These are phyloP conservation scores for Archips crataeganus DNA, from an alignment of 2,888 invertebrate genomes.

Conservation along the genomic window DNA sequence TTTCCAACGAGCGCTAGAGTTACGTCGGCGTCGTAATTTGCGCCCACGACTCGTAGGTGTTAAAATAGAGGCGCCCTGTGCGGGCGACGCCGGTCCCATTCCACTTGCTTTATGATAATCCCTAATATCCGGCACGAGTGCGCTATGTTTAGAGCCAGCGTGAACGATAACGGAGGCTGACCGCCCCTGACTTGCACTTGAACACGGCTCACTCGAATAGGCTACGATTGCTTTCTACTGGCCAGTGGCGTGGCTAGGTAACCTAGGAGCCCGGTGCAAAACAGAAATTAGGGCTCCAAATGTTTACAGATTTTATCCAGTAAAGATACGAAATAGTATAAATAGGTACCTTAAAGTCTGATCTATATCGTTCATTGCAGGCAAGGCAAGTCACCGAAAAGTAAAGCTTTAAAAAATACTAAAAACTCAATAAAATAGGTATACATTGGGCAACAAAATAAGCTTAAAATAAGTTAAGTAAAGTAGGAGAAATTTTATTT, in stretches of 20 bases:
- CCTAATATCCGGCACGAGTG: conserved; percentile 81
- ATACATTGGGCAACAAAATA: too few species aligned
- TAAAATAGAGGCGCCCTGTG: conserved; percentile 84
- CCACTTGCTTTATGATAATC: conserved; percentile 85
- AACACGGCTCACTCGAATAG: conserved; percentile 13
- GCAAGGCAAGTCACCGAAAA: too few species aligned
- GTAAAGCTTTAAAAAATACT: too few species aligned
- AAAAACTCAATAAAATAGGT: too few species aligned
- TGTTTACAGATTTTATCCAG: too few species aligned
- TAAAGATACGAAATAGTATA: too few species aligned
- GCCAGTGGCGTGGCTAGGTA: background rate
- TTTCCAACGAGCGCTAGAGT: conserved; percentile 57
- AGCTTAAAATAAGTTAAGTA: too few species aligned
- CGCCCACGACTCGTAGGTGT: conserved; percentile 81
- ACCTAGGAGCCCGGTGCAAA: too few species aligned
- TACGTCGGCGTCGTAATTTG: conserved; percentile 74
- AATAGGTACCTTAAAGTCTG: too few species aligned
- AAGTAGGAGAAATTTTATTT: too few species aligned
- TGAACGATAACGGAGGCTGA: conserved; percentile 60
- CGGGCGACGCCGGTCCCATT: conserved; percentile 76
- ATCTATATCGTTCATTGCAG: too few species aligned
- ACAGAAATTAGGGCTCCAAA: too few species aligned
- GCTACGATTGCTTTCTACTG: conserved; percentile 16
- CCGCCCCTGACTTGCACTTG: conserved; percentile 48
- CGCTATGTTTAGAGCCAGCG: conserved; percentile 68